Percentiles rank a stretch among this genome's conserved stretches.
phyloP scores from a whole-genome alignment of 2,797 vertebrate genomes.

The Chelonia mydas region DNA sequence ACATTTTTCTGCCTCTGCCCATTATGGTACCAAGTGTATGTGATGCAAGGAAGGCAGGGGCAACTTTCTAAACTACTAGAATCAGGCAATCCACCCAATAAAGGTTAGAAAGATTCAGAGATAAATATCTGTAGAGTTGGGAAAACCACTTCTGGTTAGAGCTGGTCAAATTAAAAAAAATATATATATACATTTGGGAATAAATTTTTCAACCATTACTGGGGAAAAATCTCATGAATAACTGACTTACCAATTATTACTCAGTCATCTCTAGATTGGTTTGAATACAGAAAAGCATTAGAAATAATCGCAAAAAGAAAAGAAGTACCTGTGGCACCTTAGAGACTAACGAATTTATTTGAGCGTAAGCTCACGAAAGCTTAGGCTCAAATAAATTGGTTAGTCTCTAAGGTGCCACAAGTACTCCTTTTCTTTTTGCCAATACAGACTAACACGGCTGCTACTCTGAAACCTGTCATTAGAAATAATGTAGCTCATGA shows the following conservation, averaged over 20 bases:
- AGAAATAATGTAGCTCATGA: not conserved
- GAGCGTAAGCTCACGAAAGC: no score
- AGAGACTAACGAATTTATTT: no score
- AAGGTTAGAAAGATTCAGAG: not conserved
- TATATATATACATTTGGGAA: not conserved
- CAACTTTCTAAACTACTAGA: not conserved
- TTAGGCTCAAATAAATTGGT: no score
- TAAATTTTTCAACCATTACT: slow-evolving; percentile 11
- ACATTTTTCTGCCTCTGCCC: not conserved
- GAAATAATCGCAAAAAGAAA: not conserved
- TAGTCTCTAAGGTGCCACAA: no score
- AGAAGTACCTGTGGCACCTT: no score
- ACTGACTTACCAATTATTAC: slow-evolving; percentile 26
- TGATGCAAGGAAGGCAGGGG: not conserved
- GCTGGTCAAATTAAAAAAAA: not conserved
- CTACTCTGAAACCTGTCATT: not conserved
- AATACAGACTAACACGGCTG: no score
- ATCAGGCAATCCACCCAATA: not conserved
- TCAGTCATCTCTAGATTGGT: not conserved
- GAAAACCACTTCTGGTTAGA: not conserved
- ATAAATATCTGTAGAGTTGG: not conserved
- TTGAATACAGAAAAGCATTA: slow-evolving; percentile 41
- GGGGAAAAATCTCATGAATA: not conserved
- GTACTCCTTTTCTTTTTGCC: no score
- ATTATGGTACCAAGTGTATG: not conserved